Base-by-base conservation (phyloP, 2,113 vertebrate genomes). In the Burhinus oedicnemus region DNA sequence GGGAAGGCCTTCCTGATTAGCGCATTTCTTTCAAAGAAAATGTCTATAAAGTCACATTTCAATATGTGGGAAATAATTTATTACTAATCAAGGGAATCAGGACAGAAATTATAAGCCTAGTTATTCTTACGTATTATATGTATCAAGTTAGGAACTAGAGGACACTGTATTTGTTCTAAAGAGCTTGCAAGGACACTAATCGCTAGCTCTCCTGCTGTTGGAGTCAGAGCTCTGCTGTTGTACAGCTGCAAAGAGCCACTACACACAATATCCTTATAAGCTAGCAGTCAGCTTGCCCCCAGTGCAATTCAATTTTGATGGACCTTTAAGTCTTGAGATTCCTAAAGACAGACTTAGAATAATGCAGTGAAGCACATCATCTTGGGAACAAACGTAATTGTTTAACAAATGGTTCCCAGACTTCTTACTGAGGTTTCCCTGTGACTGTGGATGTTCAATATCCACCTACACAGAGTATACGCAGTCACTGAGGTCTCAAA, bases 281-380 rank as follows among this genome's bases (percentile, higher is more conserved):
- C 16, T 8, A 5, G 15, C 11, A 55, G 45, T 9, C 1, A 5
- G 23, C 9, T 29, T 76, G 36, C 44, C 52, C 36, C 34, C 12
- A 0, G 0, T 27, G 30, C 32, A 27, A 11, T 34, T 57, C 20
- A 40, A 36, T 29, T n/a, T 42, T 2, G 0, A 7, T 1, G 9
- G 11, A 2, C 60, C 61, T 72, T 61, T 13, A 52, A 49, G 82
- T 78, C 77, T 68, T 52, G 36, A 83, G 23, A 71, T 49, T 91
- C 60, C 36, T 77, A 9, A 77, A 66, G 44, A 52, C 6, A 58
- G 49, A 25, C 22, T 51, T 51, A 51, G n/a, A n/a, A 5, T 4
- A 26, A 71, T 26, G 8, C 74, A 66, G 22, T 19, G 87, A 87
- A 58, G 45, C 23, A 20, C 26, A 18, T 9, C 3, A 8, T 22